Conservation (phyloP, 2,113 vertebrate genomes). For the Thunnus maccoyii region DNA sequence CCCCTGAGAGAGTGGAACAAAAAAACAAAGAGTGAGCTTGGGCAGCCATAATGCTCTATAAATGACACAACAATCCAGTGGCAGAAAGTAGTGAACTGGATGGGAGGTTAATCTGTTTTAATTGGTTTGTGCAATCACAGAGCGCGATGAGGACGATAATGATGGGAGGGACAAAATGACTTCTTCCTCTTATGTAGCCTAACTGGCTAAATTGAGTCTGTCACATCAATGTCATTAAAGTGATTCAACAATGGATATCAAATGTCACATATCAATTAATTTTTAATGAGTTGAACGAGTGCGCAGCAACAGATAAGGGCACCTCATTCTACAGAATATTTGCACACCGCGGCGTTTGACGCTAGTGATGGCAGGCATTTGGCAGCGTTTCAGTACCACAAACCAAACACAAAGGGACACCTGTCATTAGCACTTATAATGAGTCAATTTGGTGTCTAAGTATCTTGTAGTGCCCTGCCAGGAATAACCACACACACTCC, state of each 20-base stretch:
- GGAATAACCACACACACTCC: constrained; percentile 31
- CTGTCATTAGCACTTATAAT: constrained; percentile 75
- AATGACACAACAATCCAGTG: constrained; percentile 70
- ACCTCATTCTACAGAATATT: constrained; percentile 36
- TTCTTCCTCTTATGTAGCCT: constrained; percentile 59
- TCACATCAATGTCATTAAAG: constrained; percentile 73
- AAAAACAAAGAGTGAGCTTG: constrained; percentile 55
- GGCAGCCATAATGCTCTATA: constrained; percentile 54
- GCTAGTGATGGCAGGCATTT: constrained; percentile 47
- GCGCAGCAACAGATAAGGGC: constrained; percentile 40
- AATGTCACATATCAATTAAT: constrained; percentile 75
- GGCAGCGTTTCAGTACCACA: constrained; percentile 41
- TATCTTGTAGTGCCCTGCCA: constrained; percentile 32
- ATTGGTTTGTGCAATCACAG: constrained; percentile 72
- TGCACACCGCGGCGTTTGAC: constrained; percentile 5
- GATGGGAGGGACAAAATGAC: constrained; percentile 65
- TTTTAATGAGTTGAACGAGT: constrained; percentile 62
- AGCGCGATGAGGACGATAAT: constrained; percentile 71
- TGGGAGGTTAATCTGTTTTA: constrained; percentile 76
- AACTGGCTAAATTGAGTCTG: constrained; percentile 76
- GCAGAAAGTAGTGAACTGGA: constrained; percentile 56
- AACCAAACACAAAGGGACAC: constrained; percentile 69
- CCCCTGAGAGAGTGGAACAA: constrained; percentile 53
- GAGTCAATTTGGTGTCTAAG: constrained; percentile 65
- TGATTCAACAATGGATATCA: constrained; percentile 70